Evolutionary conservation across 1,140 invertebrate genomes (phyloP), one percentile per base, ranked within the genome.

Genomic region (Bemisia tabaci): DNA sequence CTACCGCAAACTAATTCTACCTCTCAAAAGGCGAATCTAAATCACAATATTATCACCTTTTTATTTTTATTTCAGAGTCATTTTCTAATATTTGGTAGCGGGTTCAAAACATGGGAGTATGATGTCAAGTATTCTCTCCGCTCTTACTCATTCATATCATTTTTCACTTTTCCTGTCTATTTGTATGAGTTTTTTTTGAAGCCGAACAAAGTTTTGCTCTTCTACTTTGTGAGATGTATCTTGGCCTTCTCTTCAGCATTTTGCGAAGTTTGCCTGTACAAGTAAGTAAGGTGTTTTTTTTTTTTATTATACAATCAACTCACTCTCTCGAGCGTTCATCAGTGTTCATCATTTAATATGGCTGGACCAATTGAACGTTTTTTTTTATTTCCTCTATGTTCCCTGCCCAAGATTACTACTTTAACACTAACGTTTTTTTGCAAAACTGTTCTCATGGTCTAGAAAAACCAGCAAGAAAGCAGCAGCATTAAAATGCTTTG

Each of bases 21-120:
- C n/a, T n/a, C n/a, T n/a, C n/a, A n/a, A n/a, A n/a, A n/a, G n/a
- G n/a, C n/a, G n/a, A n/a, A n/a, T n/a, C n/a, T n/a, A n/a, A n/a
- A n/a, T n/a, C n/a, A n/a, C n/a, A n/a, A n/a, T n/a, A n/a, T n/a
- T n/a, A n/a, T n/a, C n/a, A n/a, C n/a, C n/a, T n/a, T n/a, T n/a
- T n/a, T n/a, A n/a, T n/a, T n/a, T n/a, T n/a, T n/a, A n/a, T 83
- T 82, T 68, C 77, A 94, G 90, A 82, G 83, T 71, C 90, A 93
- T 75, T 88, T 83, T 73, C 73, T 93, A 61, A 72, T 97, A 23
- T 94, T 92, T 77, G 91, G 89, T 21, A 87, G 83, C 75, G 95
- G 97, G 11, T 85, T 98, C 70, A 96, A 99, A 81, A 99, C 97
- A 62, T 99, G 97, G 97, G 97, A 99, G 79, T 99, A 99, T 77